Conservation (phyloP, 2,888 invertebrate species). For the Hecatera dysodea region DNA sequence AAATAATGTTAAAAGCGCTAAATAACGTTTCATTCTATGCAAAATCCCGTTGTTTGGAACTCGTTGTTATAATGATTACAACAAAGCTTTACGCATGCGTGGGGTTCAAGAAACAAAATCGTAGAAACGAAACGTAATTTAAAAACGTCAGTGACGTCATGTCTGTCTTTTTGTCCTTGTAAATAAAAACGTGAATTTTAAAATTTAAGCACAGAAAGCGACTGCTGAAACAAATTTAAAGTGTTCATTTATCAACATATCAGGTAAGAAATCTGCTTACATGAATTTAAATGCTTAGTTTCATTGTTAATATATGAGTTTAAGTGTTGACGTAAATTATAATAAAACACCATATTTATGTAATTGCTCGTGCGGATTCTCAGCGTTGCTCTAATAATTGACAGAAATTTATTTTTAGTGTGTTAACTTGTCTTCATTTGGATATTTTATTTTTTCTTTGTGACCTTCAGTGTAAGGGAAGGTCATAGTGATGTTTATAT, state of each 20-base stretch:
- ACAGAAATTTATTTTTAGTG: constrained; percentile 64
- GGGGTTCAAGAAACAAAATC: background rate
- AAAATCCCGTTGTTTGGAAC: background rate
- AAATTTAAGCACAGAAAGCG: constrained; percentile 62
- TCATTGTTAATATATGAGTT: constrained; percentile 10
- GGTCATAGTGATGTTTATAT: constrained; percentile 81
- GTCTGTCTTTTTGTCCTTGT: constrained; percentile 71
- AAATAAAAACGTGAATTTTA: constrained; percentile 73
- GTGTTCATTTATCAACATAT: constrained; percentile 32
- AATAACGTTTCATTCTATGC: constrained; percentile 53
- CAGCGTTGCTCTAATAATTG: constrained; percentile 24
- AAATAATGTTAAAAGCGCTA: constrained; percentile 23
- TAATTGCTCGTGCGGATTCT: constrained; percentile 38
- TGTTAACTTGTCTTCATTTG: constrained; percentile 54
- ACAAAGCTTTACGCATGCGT: constrained; percentile 33
- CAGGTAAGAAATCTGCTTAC: constrained; percentile 45
- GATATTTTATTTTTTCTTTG: constrained; percentile 61
- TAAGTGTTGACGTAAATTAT: constrained; percentile 15
- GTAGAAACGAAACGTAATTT: constrained; percentile 48
- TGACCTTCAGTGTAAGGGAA: constrained; percentile 84
- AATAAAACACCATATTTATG: constrained; percentile 44
- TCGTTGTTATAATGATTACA: background rate
- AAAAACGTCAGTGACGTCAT: constrained; percentile 71
- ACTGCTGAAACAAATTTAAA: constrained; percentile 42
- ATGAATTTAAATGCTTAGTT: constrained; percentile 2